These are phyloP conservation scores for Syritta pipiens DNA, from an alignment of 2,888 invertebrate species.

Conservation along the genomic window DNA sequence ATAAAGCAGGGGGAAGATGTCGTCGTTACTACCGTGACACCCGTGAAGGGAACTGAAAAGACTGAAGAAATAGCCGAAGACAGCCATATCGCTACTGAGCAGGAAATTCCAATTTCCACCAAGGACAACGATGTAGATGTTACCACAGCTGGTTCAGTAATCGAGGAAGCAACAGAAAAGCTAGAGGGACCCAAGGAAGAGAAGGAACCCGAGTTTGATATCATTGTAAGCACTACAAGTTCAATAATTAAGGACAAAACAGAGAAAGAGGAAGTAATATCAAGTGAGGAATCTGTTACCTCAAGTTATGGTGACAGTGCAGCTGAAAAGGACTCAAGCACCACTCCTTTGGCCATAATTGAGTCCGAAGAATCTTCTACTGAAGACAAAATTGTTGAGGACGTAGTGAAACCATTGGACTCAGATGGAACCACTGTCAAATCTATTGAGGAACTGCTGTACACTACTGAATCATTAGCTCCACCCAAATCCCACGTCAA, in stretches of 20 bases:
- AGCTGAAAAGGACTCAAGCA: slow-evolving; percentile 1
- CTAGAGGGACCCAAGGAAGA: slow-evolving; percentile 35
- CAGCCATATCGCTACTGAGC: slow-evolving; percentile 27
- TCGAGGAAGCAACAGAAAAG: slow-evolving; percentile 21
- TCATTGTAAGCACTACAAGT: too few relatives aligned
- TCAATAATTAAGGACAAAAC: too few relatives aligned
- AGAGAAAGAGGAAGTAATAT: slow-evolving; percentile 41
- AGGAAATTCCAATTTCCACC: slow-evolving; percentile 25
- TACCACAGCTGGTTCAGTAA: slow-evolving; percentile 32
- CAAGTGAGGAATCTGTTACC: not conserved
- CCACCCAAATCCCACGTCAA: slow-evolving; percentile 62
- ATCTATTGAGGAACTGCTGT: slow-evolving; percentile 13
- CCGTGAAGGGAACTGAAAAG: slow-evolving; percentile 45
- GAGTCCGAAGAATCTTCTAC: slow-evolving; percentile 37
- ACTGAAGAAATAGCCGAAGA: slow-evolving; percentile 37
- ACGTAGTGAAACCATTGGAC: slow-evolving; percentile 6
- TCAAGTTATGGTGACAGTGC: too few relatives aligned
- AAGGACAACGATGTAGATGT: slow-evolving; percentile 15
- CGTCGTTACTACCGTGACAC: too few relatives aligned
- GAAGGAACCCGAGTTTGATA: too few relatives aligned
- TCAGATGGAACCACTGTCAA: not conserved
- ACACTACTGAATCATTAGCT: not conserved
- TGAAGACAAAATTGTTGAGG: slow-evolving; percentile 36
- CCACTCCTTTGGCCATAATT: slow-evolving; percentile 31
- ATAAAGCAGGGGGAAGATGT: slow-evolving; percentile 30